phyloP scores from a whole-genome alignment of 2,797 vertebrate species.

The Epinephelus awoara region DNA sequence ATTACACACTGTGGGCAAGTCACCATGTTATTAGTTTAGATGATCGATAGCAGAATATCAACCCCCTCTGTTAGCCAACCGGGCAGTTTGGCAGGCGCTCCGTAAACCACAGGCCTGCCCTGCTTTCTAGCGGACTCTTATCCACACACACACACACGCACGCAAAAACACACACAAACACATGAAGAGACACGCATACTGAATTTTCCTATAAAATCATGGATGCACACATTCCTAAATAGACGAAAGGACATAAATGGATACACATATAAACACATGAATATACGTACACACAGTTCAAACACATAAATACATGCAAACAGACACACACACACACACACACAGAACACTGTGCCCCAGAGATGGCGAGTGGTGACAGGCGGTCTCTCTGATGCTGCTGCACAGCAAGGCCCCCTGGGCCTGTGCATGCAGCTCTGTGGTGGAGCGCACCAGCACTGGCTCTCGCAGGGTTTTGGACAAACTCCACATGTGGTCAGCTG shows the following conservation, averaged over 20 bases:
- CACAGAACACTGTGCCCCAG: slow-evolving; percentile 23
- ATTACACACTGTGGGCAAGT: slow-evolving; percentile 73
- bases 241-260: slow-evolving; percentile 39
- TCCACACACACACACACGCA: slow-evolving; percentile 9
- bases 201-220: slow-evolving; percentile 26
- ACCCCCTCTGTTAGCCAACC: slow-evolving; percentile 55
- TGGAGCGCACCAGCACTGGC: slow-evolving; percentile 59
- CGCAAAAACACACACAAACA: slow-evolving; percentile 17
- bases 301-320: slow-evolving; percentile 42
- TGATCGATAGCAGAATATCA: slow-evolving; percentile 86
- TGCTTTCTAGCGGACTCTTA: slow-evolving; percentile 54
- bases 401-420: slow-evolving; percentile 63
- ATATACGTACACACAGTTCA: slow-evolving; percentile 20
- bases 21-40: slow-evolving; percentile 82
- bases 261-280: slow-evolving; percentile 27
- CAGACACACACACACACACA: background rate
- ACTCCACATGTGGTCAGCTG: slow-evolving; percentile 76
- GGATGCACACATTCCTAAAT: slow-evolving; percentile 16
- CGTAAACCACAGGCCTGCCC: slow-evolving; percentile 68
- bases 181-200: slow-evolving; percentile 6
- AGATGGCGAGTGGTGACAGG: slow-evolving; percentile 65
- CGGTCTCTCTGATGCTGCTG: slow-evolving; percentile 71
- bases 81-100: slow-evolving; percentile 64
- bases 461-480: slow-evolving; percentile 67
- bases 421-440: slow-evolving; percentile 75